phyloP scores from a whole-genome alignment of 1,140 invertebrate species.

The Ylistrum balloti region DNA sequence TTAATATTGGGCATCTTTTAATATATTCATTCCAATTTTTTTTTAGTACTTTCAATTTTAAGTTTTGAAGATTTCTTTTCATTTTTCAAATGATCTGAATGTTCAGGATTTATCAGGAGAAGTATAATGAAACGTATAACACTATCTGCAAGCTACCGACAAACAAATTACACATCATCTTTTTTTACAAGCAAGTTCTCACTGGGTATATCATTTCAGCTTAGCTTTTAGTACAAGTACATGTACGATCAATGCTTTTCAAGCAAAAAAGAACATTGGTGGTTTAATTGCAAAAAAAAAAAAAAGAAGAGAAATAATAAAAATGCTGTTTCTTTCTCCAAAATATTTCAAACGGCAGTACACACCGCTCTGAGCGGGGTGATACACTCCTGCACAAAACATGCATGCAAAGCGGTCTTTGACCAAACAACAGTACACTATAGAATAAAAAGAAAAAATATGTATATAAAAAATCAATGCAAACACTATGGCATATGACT shows the following conservation, averaged over 20 bases:
- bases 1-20: too few species aligned
- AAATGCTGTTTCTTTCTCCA: constrained; percentile 37
- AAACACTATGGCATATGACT: constrained; percentile 29
- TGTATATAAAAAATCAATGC: constrained; percentile 36
- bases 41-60: not conserved
- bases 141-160: constrained; percentile 20
- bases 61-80: not conserved
- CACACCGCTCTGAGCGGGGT: constrained; percentile 12
- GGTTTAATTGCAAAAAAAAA: not conserved
- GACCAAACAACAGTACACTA: constrained; percentile 33
- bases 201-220: constrained; percentile 9
- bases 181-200: constrained; percentile 23
- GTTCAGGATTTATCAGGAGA: not conserved
- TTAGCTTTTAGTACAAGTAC: constrained; percentile 29
- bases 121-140: constrained; percentile 18
- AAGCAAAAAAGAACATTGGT: constrained; percentile 38
- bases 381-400: not conserved
- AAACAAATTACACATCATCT: constrained; percentile 29
- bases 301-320: too few species aligned
- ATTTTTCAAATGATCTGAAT: not conserved
- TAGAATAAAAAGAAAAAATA: constrained; percentile 36
- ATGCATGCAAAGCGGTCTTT: constrained; percentile 38
- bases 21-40: too few species aligned
- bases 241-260: constrained; percentile 26
- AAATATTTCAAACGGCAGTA: constrained; percentile 29